phyloP scores from a whole-genome alignment of 2,888 invertebrate species.

The Lepas anatifera region DNA sequence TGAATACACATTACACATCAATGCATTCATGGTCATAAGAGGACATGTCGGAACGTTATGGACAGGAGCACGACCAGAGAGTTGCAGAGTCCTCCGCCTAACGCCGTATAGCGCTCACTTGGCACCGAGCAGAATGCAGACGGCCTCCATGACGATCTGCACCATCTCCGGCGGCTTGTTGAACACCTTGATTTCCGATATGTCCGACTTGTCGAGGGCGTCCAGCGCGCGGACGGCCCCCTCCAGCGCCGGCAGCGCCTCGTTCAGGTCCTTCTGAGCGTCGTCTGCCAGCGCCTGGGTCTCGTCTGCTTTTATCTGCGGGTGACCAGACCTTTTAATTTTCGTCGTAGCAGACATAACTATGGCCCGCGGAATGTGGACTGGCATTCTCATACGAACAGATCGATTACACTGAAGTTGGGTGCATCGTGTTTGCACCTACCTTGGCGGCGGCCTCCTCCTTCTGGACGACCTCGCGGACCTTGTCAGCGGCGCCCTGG shows the following conservation, averaged over 20 bases:
- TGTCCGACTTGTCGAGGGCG: slow-evolving; percentile 74
- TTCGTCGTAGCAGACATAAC: too few relatives aligned
- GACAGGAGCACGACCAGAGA: too few relatives aligned
- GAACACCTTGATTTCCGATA: slow-evolving; percentile 78
- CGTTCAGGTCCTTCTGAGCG: slow-evolving; percentile 73
- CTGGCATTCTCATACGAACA: too few relatives aligned
- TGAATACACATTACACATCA: too few relatives aligned
- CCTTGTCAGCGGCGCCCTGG: slow-evolving; percentile 66
- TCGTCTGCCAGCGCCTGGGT: slow-evolving; percentile 67
- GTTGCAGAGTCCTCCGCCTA: too few relatives aligned
- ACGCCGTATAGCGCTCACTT: too few relatives aligned
- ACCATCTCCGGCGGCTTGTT: slow-evolving; percentile 57
- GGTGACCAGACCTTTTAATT: too few relatives aligned
- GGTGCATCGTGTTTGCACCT: too few relatives aligned
- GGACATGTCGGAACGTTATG: too few relatives aligned
- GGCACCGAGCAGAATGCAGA: slow-evolving; percentile 51
- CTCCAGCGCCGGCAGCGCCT: slow-evolving; percentile 73
- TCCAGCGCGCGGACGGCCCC: slow-evolving; percentile 72
- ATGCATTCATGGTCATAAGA: too few relatives aligned
- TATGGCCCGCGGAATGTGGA: too few relatives aligned
- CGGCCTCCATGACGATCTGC: slow-evolving; percentile 24
- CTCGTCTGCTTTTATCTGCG: slow-evolving; percentile 56
- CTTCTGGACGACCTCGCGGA: slow-evolving; percentile 59
- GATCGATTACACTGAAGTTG: too few relatives aligned
- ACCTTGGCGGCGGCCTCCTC: slow-evolving; percentile 76